Evolutionary conservation across 2,113 vertebrate genomes (phyloP).

Genomic region (Aythya baeri): DNA sequence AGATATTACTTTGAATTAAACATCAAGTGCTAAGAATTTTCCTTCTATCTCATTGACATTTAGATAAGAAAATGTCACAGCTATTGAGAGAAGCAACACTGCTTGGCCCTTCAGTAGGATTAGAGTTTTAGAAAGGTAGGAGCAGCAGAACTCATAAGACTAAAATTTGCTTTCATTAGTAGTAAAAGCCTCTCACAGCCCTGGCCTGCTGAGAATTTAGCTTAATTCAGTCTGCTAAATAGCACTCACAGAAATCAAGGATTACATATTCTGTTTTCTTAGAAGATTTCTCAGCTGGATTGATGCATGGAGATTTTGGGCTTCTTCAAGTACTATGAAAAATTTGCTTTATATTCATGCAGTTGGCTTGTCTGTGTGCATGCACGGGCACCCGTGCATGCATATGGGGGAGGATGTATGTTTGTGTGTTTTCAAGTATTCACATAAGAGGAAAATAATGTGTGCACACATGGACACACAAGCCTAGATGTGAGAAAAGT

Average conservation of each 20-base stretch:
- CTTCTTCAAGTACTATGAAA: background rate
- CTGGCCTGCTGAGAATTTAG: conserved; percentile 17
- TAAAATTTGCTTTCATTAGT: conserved; percentile 9
- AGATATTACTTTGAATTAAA: background rate
- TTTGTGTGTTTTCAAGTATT: background rate
- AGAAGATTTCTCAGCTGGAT: background rate
- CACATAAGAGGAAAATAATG: background rate
- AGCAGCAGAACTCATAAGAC: background rate
- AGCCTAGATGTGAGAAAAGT: background rate
- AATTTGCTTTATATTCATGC: background rate
- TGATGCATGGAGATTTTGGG: background rate
- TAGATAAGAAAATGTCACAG: conserved; percentile 18
- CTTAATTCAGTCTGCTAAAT: conserved; percentile 1
- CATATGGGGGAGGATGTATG: background rate
- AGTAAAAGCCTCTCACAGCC: background rate
- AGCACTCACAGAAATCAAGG: conserved; percentile 4
- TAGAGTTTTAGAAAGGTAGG: background rate
- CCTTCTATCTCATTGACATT: background rate
- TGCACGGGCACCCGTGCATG: background rate
- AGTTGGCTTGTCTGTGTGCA: background rate
- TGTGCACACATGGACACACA: background rate
- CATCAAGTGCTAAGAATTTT: background rate
- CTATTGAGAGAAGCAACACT: background rate
- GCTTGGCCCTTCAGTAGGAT: background rate
- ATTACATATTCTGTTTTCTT: background rate